A percentile compares a stretch with the other conserved stretches of the same genome.
Evolutionary conservation across 2,113 vertebrate genomes (phyloP).

Genomic region (Arenaria interpres): DNA sequence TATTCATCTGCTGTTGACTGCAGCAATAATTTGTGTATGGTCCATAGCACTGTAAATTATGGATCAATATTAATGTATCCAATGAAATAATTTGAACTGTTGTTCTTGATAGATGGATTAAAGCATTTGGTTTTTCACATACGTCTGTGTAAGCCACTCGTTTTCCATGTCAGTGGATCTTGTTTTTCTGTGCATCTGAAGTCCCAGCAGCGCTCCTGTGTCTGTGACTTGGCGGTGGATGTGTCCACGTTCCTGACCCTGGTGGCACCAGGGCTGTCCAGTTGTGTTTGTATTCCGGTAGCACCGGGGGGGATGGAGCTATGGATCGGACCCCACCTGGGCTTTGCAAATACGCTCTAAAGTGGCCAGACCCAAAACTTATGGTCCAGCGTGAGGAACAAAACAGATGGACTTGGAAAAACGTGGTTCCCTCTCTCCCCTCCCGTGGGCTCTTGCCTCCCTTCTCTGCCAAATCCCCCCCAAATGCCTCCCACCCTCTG

Average conservation of each 20-base stretch:
- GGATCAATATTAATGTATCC: constrained; percentile 83
- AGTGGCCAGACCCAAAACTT: not conserved
- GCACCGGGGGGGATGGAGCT: fast-evolving
- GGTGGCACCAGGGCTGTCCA: not conserved
- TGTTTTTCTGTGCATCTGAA: not conserved
- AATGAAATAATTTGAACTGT: constrained; percentile 80
- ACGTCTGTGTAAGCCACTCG: constrained; percentile 56
- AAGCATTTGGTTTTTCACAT: constrained; percentile 83
- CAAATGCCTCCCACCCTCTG: not conserved
- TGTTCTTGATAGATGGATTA: constrained; percentile 84
- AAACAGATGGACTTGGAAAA: not conserved
- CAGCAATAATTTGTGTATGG: constrained; percentile 82
- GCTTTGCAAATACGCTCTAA: not conserved
- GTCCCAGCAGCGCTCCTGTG: not conserved
- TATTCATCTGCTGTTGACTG: constrained; percentile 79
- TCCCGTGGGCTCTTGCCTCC: not conserved
- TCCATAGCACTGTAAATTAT: constrained; percentile 83
- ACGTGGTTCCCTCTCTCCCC: not conserved
- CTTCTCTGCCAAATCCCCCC: not conserved
- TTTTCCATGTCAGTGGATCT: constrained; percentile 56
- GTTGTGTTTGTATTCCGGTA: not conserved
- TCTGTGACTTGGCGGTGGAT: not conserved
- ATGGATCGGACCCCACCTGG: not conserved
- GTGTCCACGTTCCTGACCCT: not conserved
- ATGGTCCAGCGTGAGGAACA: fast-evolving